phyloP scores from a whole-genome alignment of 2,113 vertebrate species.

The Triplophysa siluroides region DNA sequence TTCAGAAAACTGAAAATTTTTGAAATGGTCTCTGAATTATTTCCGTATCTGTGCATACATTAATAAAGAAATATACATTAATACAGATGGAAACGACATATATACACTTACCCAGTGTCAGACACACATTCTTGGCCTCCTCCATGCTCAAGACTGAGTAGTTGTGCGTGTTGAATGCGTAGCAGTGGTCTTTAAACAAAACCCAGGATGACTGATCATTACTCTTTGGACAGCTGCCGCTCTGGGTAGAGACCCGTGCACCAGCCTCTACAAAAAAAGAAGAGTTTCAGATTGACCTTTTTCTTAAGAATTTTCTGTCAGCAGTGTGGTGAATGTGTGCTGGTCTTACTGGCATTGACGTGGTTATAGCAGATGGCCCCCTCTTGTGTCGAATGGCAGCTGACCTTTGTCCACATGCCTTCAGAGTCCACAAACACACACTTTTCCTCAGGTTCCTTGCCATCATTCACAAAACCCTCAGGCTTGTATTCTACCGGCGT shows the following conservation, averaged over 20 bases:
- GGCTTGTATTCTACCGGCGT: conserved; percentile 74
- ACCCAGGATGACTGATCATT: conserved; percentile 75
- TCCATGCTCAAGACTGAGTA: conserved; percentile 76
- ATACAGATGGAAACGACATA: neutral
- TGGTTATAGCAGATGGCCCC: conserved; percentile 89
- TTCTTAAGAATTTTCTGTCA: neutral
- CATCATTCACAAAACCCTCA: conserved; percentile 61
- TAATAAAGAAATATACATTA: neutral
- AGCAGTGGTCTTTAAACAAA: conserved; percentile 83
- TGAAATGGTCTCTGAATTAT: too few species aligned
- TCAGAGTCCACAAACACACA: conserved; percentile 80
- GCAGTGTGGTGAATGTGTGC: neutral
- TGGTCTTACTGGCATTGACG: conserved; percentile 64
- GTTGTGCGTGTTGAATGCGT: conserved; percentile 82
- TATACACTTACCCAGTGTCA: conserved; percentile 76
- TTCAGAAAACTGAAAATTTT: too few species aligned
- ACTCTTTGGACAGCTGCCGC: conserved; percentile 73
- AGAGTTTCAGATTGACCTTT: neutral
- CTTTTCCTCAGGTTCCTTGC: conserved; percentile 64
- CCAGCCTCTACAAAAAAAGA: conserved; percentile 27
- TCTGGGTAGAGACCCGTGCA: neutral
- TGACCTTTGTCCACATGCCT: conserved; percentile 79
- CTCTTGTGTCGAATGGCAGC: conserved; percentile 73
- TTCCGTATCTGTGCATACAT: too few species aligned
- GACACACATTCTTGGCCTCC: conserved; percentile 79